A percentile compares a stretch with the other conserved stretches of the same genome.
These are phyloP conservation scores for Sciaenops ocellatus DNA, from an alignment of 2,797 vertebrate genomes.

Conservation along the genomic window DNA sequence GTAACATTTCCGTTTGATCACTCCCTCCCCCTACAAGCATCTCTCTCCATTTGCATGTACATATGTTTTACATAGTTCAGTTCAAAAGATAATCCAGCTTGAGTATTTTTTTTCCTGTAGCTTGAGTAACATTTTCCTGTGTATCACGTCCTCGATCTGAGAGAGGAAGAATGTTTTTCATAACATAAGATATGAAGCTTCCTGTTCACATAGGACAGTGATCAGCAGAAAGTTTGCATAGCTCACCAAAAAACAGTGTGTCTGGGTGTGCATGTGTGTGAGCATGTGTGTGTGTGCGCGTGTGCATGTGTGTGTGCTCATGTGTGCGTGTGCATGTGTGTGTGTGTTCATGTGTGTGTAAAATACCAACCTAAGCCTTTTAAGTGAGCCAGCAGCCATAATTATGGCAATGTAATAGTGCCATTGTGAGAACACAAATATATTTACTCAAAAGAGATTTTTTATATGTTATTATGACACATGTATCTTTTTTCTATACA, in stretches of 20 bases:
- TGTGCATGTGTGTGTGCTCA: not conserved
- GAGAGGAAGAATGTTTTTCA: slow-evolving; percentile 45
- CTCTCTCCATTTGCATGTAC: not conserved
- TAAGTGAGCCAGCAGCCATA: not conserved
- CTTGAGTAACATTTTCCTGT: not conserved
- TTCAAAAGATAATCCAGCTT: slow-evolving; percentile 42
- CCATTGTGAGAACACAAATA: not conserved
- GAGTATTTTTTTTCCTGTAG: not conserved
- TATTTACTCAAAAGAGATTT: not conserved
- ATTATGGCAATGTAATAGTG: not conserved
- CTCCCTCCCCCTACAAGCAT: not conserved
- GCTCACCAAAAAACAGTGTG: slow-evolving; percentile 27
- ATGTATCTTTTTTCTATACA: not conserved
- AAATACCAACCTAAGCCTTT: not conserved
- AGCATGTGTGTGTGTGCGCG: not conserved
- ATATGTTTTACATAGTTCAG: slow-evolving; percentile 9
- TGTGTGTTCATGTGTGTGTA: not conserved
- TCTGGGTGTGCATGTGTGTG: not conserved
- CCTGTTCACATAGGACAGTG: slow-evolving; percentile 54
- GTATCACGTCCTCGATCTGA: slow-evolving; percentile 31
- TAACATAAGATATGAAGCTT: slow-evolving; percentile 51
- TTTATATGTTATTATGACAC: too few relatives aligned
- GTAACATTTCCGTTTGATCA: slow-evolving; percentile 26
- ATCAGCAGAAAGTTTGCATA: slow-evolving; percentile 66
- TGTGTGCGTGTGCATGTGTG: too few relatives aligned